Base-by-base conservation (phyloP, 1,140 invertebrate species). In the Drosophila azteca region DNA sequence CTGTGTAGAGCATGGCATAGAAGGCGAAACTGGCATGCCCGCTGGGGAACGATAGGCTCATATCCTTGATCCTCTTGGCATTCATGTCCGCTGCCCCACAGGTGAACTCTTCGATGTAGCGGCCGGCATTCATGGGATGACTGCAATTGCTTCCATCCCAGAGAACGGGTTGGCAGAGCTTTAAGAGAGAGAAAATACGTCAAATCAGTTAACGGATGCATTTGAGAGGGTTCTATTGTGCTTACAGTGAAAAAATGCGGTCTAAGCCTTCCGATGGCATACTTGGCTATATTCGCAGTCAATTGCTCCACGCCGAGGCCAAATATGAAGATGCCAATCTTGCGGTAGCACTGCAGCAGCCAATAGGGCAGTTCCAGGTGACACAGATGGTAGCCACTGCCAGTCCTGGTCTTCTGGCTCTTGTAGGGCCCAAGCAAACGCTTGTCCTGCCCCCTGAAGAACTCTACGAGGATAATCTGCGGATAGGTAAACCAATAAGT, bases 271-370 rank as follows among this genome's bases (percentile, higher is more conserved):
- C 98, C 98, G 59, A 99, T 95, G 0, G 95, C 95, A 84, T 98
- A 98, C 92, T 99, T 99, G 20, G 95, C 96, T 77, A 98, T 94
- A 79, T 98, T 97, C 1, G 97, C 98, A 2, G 95, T 94, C 3
- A 97, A 92, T 92, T 97, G 96, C 45, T 95, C 96, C 44, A 95
- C 94, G 1, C 95, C 95, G 44, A 95, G 94, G 0, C 97, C 97
- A 90, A 98, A 98, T 22, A 95, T 94, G 88, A 98, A 98, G 1
- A 96, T 92, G 2, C 96, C 95, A 15, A 97, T 92, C 61, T 94
- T 94, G 48, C 93, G 93, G 85, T 97, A 97, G 6, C 94, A 93
- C 63, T 94, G 94, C 91, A 94, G 93, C 0, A 96, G 68, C 95
- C 96, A 97, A 1, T 93, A 90, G 1, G 95, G 95, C 29, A 96